Evolutionary conservation across 2,797 vertebrate genomes (phyloP).

Genomic region (Peromyscus aztecus): DNA sequence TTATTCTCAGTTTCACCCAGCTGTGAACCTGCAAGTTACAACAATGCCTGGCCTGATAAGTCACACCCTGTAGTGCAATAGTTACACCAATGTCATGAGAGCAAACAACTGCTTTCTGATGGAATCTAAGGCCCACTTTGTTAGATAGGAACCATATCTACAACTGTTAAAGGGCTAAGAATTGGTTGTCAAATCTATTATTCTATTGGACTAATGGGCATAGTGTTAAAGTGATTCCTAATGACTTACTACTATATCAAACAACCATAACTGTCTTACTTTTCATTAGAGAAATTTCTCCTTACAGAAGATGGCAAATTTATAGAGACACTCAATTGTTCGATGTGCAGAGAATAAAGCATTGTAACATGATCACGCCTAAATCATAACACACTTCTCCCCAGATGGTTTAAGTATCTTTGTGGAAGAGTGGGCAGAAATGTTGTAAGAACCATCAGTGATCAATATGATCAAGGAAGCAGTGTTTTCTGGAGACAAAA

Average conservation of each 20-base stretch:
- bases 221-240: background rate
- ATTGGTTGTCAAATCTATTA: background rate
- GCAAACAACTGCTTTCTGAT: background rate
- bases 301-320: background rate
- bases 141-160: background rate
- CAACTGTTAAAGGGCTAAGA: background rate
- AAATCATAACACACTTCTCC: background rate
- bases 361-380: background rate
- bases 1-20: background rate
- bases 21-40: background rate
- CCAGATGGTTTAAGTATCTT: background rate
- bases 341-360: background rate
- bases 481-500: background rate
- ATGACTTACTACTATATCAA: background rate
- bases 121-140: background rate
- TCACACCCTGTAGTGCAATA: background rate
- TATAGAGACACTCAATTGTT: background rate
- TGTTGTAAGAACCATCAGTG: background rate
- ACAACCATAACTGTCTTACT: background rate
- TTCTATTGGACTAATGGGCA: background rate
- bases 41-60: background rate
- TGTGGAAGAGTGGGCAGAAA: background rate
- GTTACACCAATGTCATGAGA: background rate
- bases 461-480: background rate
- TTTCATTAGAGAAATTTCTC: background rate